Evolutionary conservation across 2,797 vertebrate genomes (phyloP).

Genomic region (Crenuchus spilurus): DNA sequence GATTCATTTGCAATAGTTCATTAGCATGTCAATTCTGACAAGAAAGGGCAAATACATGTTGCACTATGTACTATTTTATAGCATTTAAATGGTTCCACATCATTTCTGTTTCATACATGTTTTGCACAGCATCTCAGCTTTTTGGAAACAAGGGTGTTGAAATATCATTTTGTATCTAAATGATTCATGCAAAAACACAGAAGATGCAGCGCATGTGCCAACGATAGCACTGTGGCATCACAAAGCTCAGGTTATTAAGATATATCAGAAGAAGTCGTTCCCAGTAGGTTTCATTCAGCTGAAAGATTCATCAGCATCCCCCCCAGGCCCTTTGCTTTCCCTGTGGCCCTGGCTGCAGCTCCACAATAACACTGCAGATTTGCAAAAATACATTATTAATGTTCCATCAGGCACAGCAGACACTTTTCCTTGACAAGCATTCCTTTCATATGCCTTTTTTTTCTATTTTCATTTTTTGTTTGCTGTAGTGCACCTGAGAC

Average conservation of each 20-base stretch:
- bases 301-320: constrained; percentile 59
- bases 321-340: constrained; percentile 8
- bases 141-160: too few species aligned
- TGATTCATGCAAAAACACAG: background rate
- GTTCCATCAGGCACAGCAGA: constrained; percentile 69
- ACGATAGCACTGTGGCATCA: background rate
- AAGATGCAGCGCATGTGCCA: constrained; percentile 1
- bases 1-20: too few species aligned
- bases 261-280: constrained; percentile 20
- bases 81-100: too few species aligned
- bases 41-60: too few species aligned
- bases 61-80: too few species aligned
- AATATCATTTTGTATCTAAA: too few species aligned
- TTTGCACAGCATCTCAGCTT: too few species aligned
- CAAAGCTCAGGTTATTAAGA: constrained; percentile 39
- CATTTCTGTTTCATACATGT: too few species aligned
- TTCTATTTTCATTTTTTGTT: constrained; percentile 74
- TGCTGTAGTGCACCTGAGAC: constrained; percentile 76
- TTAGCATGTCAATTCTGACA: too few species aligned
- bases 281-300: constrained; percentile 22
- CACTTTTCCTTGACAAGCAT: constrained; percentile 66
- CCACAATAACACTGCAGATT: constrained; percentile 71
- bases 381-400: constrained; percentile 76
- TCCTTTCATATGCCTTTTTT: constrained; percentile 54
- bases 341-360: constrained; percentile 16